Evolutionary conservation across 1,140 invertebrate genomes (phyloP), one percentile per base, ranked within the genome.

Genomic region (Panulirus ornatus): DNA sequence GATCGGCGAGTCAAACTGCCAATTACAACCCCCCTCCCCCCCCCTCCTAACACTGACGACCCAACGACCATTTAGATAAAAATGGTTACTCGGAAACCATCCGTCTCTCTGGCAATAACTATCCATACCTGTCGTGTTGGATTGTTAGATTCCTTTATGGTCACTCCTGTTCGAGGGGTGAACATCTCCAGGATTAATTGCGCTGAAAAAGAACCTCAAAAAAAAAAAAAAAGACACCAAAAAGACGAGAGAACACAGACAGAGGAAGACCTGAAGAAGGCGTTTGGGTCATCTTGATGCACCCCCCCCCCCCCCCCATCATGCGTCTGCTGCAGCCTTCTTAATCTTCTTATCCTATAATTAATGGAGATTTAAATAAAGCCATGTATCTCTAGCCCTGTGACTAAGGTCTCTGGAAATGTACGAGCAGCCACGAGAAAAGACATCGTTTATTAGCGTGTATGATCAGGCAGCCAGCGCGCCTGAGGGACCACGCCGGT

Each of bases 1-100:
- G 81, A 63, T 58, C 44, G 2, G 30, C 47, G 19, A 14, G 47
- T 86, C 84, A 71, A 78, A 63, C 51, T 86, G 84, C 40, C 84
- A 76, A 54, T 78, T 54, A 76, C 73, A 22, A 40, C 66, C 42
- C 40, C 36, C 38, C 38, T 51, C 82, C 36, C n/a, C n/a, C n/a
- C n/a, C n/a, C n/a, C n/a, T n/a, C 58, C 9, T 78, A 78, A 78
- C 44, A 38, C 75, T 47, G 44, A 78, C 75, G n/a, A 78, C 30
- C 11, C 75, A 47, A 78, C 40, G 40, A 47, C 75, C 75, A 78
- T 78, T 78, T 78, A 78, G 75, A 78, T 78, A 78, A 78, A 78
- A 78, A 44, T 47, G 75, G 30, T 22, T 78, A 27, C 22, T 27
- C 40, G 8, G 3, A 40, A 27, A 5, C 40, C 40, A 78, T 38